Conservation (phyloP, 2,797 vertebrate species). For the Karalla daura region DNA sequence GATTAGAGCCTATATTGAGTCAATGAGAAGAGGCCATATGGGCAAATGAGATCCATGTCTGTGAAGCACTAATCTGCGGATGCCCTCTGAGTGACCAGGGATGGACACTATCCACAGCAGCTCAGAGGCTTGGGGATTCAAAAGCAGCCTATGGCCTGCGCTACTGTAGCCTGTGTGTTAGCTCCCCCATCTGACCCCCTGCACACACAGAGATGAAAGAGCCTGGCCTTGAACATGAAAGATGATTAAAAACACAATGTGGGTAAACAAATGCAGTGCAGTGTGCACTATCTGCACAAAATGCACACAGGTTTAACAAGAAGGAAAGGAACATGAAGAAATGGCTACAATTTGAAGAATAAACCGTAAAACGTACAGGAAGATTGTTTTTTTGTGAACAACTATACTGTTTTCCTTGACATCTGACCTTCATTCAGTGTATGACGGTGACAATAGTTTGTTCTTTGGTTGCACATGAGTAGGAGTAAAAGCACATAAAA, state of each 20-base stretch:
- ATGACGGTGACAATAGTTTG: not conserved
- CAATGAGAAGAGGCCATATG: slow-evolving; percentile 82
- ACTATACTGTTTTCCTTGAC: not conserved
- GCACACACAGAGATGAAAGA: slow-evolving; percentile 35
- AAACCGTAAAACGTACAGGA: not conserved
- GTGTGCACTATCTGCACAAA: not conserved
- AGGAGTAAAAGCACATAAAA: slow-evolving; percentile 13
- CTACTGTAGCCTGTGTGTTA: slow-evolving; percentile 69
- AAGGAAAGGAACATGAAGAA: not conserved
- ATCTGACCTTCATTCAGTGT: not conserved
- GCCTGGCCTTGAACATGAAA: slow-evolving; percentile 19
- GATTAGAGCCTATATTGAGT: slow-evolving; percentile 79
- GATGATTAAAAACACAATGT: slow-evolving; percentile 42
- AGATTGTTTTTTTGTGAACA: not conserved
- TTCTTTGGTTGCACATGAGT: slow-evolving; percentile 12
- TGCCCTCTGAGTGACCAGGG: slow-evolving; percentile 80
- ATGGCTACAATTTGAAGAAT: not conserved
- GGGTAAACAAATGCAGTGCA: slow-evolving; percentile 29
- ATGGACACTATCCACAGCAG: slow-evolving; percentile 73
- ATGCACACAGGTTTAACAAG: not conserved
- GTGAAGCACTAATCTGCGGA: slow-evolving; percentile 78
- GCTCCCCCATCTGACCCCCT: slow-evolving; percentile 73
- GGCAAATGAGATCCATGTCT: slow-evolving; percentile 82
- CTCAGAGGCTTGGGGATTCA: slow-evolving; percentile 79
- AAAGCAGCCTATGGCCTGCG: slow-evolving; percentile 59